phyloP scores from a whole-genome alignment of 1,140 invertebrate species.

The Antheraea pernyi region DNA sequence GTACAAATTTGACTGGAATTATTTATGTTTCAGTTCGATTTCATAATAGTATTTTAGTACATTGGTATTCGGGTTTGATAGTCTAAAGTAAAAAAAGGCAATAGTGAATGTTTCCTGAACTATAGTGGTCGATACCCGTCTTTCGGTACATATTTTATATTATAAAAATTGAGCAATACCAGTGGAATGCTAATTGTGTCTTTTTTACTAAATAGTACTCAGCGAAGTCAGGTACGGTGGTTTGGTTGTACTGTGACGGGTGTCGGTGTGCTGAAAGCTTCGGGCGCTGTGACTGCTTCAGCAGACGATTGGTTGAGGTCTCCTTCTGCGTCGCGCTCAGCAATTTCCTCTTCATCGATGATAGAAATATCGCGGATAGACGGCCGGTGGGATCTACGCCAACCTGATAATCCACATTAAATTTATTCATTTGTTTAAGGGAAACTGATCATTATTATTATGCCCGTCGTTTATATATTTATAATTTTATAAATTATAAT shows the following conservation, averaged over 20 bases:
- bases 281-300: constrained; percentile 13
- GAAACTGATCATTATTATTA: no score
- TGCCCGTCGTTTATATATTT: no score
- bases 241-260: constrained; percentile 66
- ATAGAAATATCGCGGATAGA: constrained; percentile 92
- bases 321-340: constrained; percentile 57
- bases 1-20: not conserved
- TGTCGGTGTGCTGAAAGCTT: constrained; percentile 28
- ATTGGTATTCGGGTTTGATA: not conserved
- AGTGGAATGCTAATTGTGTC: not conserved
- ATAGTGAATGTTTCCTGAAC: no score
- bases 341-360: constrained; percentile 84
- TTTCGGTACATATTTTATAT: not conserved
- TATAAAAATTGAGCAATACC: not conserved
- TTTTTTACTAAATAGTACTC: not conserved
- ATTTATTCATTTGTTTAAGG: not conserved
- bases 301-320: not conserved
- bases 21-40: not conserved
- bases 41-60: not conserved
- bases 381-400: constrained; percentile 86
- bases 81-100: not conserved
- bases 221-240: constrained; percentile 29
- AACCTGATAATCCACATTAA: constrained; percentile 68
- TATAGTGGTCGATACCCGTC: no score
- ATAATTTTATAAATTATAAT: no score